Base-by-base conservation (phyloP, 2,113 vertebrate species). In the Mirza zaza region DNA sequence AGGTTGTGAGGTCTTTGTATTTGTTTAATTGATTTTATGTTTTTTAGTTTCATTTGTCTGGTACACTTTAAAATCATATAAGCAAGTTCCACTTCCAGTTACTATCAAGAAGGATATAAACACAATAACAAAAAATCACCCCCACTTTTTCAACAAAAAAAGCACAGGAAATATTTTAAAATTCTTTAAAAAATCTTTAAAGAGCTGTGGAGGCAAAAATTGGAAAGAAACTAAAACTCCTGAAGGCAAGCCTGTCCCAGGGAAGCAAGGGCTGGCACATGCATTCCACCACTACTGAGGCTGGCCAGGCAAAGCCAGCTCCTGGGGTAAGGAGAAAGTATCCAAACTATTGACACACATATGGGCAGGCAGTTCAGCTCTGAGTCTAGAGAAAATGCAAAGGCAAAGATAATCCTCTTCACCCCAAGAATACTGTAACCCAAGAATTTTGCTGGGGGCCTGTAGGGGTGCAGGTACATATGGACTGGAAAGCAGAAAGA, bases 401-500 rank as follows among this genome's bases (percentile, higher is more conserved):
- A 4, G 45, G 23, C 34, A 45, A 55, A n/a, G 82, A n/a, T 12
- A 15, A 75, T 12, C n/a, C 4, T 3, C 18, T 48, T 48, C 3
- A n/a, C 61, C 15, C 34, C 17, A 55, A 4, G 34, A 55, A 85
- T 20, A 34, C 39, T 50, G 9, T 18, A 36, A 61, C 29, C 57
- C 1, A 2, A 27, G 45, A 27, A 52, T n/a, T 21, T n/a, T 55
- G 29, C 73, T 10, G 36, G 32, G 42, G 13, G 1, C 7, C 25
- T 2, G 0, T 6, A 15, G 1, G 23, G 2, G 52, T 48, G 3
- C 2, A 32, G 13, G 14, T 29, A 3, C 2, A 21, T 6, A 14
- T 48, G 15, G 5, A 29, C 32, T 48, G 21, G 39, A 76, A 32
- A 63, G 39, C 87, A 89, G 42, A 63, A 83, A 83, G 36, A 63